phyloP scores from a whole-genome alignment of 1,140 invertebrate genomes.

The Nomia melanderi region DNA sequence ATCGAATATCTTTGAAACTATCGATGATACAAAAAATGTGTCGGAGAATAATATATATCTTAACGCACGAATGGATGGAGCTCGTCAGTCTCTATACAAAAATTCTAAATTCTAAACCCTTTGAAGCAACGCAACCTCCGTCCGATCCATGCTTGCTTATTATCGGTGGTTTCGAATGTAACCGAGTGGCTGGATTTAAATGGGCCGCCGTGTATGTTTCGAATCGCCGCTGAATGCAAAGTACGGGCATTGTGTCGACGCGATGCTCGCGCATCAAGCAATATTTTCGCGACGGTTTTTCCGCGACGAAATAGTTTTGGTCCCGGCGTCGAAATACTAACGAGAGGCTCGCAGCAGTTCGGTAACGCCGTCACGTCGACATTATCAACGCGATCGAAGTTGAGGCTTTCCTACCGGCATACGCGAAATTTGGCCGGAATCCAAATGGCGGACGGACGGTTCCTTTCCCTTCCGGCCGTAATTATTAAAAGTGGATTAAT shows the following conservation, averaged over 20 bases:
- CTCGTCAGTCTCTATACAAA: no score
- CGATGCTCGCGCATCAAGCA: background rate
- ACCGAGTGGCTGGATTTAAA: no score
- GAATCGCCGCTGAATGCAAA: background rate
- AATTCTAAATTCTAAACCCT: no score
- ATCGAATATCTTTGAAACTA: no score
- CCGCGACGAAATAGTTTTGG: background rate
- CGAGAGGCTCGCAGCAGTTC: background rate
- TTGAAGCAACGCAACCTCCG: no score
- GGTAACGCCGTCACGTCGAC: conserved; percentile 7
- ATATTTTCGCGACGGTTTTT: background rate
- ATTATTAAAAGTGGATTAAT: conserved; percentile 43
- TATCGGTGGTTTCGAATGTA: no score
- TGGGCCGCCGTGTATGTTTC: no score
- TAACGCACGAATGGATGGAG: no score
- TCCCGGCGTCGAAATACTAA: background rate
- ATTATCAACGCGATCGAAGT: conserved; percentile 29
- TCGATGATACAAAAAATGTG: no score
- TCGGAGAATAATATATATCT: no score
- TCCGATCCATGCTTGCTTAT: no score
- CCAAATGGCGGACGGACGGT: conserved; percentile 3
- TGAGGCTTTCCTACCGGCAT: background rate
- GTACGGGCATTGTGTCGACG: background rate
- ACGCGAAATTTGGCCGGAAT: conserved; percentile 2
- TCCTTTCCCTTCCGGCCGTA: background rate